phyloP scores from a whole-genome alignment of 2,888 invertebrate genomes.

The Eurytoma californica region DNA sequence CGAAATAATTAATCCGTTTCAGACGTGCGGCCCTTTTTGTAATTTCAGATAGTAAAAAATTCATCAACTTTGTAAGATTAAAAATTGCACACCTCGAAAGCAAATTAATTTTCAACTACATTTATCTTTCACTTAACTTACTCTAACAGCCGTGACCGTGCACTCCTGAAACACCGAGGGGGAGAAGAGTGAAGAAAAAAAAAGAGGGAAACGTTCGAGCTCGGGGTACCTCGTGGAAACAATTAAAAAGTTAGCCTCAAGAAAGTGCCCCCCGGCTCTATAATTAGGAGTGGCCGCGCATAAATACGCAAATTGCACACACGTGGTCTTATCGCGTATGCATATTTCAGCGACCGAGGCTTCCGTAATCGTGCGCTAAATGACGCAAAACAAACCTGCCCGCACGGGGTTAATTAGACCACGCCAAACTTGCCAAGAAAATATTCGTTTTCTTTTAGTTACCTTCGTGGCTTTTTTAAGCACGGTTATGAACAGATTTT shows the following conservation, averaged over 20 bases:
- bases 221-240: constrained; percentile 8
- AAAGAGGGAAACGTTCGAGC: not conserved
- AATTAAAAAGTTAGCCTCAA: constrained; percentile 33
- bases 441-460: constrained; percentile 25
- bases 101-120: constrained; percentile 32
- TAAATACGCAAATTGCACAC: constrained; percentile 13
- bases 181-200: not conserved
- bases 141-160: constrained; percentile 12
- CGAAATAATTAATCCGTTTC: too few species aligned
- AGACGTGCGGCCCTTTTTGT: too few species aligned
- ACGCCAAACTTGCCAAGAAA: constrained; percentile 36
- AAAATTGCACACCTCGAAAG: too few species aligned
- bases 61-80: not conserved
- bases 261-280: constrained; percentile 7
- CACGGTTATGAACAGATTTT: too few species aligned
- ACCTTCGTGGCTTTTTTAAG: too few species aligned
- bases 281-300: constrained; percentile 14
- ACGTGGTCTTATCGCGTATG: constrained; percentile 21
- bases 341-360: constrained; percentile 37
- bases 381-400: constrained; percentile 24
- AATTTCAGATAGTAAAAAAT: too few species aligned
- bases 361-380: constrained; percentile 48
- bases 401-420: constrained; percentile 46
- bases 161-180: not conserved
- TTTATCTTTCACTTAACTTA: constrained; percentile 31